phyloP scores from a whole-genome alignment of 2,888 invertebrate species.

The Watsonalla binaria region DNA sequence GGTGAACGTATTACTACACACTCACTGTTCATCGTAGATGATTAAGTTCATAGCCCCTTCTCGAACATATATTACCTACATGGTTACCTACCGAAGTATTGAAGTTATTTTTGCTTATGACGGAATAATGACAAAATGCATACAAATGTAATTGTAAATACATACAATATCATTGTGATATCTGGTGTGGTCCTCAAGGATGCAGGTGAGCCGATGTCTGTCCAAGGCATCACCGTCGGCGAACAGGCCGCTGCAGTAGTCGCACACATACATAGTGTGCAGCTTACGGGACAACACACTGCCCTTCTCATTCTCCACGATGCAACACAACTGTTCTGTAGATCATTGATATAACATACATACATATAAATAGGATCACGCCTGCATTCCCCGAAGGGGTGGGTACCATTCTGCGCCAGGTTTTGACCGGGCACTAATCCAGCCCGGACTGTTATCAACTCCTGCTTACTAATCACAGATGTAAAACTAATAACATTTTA shows the following conservation, averaged over 20 bases:
- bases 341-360: not conserved
- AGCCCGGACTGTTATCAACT: too few relatives aligned
- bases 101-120: too few relatives aligned
- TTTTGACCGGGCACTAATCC: too few relatives aligned
- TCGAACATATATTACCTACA: too few relatives aligned
- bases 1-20: too few relatives aligned
- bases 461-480: too few relatives aligned
- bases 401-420: too few relatives aligned
- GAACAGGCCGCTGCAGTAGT: slow-evolving; percentile 60
- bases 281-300: slow-evolving; percentile 45
- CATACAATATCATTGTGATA: slow-evolving; percentile 28
- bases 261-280: slow-evolving; percentile 66
- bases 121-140: too few relatives aligned
- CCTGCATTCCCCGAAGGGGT: not conserved
- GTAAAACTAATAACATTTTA: too few relatives aligned
- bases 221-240: slow-evolving; percentile 61
- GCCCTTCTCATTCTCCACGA: slow-evolving; percentile 43
- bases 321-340: slow-evolving; percentile 63
- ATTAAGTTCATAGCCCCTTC: too few relatives aligned
- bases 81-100: too few relatives aligned
- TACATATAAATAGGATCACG: not conserved
- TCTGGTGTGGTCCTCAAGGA: slow-evolving; percentile 33
- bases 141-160: not conserved
- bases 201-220: slow-evolving; percentile 50
- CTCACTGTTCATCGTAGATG: too few relatives aligned